Percentiles rank a stretch among this genome's conserved stretches.
These are phyloP conservation scores for Elgaria multicarinata DNA, from an alignment of 2,113 vertebrate genomes.

Conservation along the genomic window DNA sequence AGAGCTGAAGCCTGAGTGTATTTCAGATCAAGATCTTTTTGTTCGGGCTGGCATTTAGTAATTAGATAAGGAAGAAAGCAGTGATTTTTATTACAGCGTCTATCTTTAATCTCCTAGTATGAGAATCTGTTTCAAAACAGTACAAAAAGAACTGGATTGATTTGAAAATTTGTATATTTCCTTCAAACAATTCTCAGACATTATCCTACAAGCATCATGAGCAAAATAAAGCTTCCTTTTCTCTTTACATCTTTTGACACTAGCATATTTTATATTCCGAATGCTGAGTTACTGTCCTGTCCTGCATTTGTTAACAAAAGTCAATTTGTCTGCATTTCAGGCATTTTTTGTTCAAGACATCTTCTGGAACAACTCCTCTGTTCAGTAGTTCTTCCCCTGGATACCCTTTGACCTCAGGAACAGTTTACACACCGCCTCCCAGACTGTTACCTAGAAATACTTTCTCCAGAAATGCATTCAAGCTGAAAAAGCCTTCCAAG, in stretches of 20 bases:
- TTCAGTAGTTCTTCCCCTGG: slow-evolving; percentile 98
- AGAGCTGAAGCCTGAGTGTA: not conserved
- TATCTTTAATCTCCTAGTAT: not conserved
- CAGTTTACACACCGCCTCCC: slow-evolving; percentile 96
- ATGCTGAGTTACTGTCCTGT: slow-evolving; percentile 11
- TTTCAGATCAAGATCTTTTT: not conserved
- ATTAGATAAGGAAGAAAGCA: not conserved
- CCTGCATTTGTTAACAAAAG: slow-evolving; percentile 49
- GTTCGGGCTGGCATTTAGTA: not conserved
- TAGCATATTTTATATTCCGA: not conserved
- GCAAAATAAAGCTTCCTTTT: not conserved
- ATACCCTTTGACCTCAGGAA: slow-evolving; percentile 97
- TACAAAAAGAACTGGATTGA: not conserved
- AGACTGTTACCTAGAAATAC: slow-evolving; percentile 96
- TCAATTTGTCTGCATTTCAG: slow-evolving; percentile 76
- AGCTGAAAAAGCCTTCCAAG: slow-evolving; percentile 98
- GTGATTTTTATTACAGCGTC: not conserved
- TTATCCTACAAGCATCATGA: not conserved
- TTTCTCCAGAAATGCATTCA: slow-evolving; percentile 98
- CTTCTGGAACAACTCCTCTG: slow-evolving; percentile 96
- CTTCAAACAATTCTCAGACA: not conserved
- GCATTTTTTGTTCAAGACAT: slow-evolving; percentile 99
- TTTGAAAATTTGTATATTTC: not conserved
- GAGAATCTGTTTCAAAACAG: not conserved
- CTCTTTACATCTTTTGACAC: not conserved